These are phyloP conservation scores for Momotus momota DNA, from an alignment of 2,797 vertebrate species.

Conservation along the genomic window DNA sequence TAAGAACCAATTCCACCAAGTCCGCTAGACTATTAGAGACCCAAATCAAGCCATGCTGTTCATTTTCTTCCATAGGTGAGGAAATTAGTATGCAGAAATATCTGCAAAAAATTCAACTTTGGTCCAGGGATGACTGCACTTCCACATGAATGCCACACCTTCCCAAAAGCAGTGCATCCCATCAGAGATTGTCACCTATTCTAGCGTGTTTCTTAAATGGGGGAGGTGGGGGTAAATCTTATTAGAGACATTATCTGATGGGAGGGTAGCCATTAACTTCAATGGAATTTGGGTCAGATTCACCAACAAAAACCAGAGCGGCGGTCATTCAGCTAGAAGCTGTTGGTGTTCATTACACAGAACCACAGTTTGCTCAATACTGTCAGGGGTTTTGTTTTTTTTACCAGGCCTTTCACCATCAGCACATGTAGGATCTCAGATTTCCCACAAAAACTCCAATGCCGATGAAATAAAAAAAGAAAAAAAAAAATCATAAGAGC, in stretches of 20 bases:
- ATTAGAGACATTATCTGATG: background rate
- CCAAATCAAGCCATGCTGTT: background rate
- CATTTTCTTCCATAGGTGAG: background rate
- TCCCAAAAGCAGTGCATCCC: background rate
- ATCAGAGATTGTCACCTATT: background rate
- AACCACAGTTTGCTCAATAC: background rate
- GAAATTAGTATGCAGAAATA: background rate
- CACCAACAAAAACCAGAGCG: background rate
- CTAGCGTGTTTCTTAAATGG: background rate
- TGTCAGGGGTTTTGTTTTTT: background rate
- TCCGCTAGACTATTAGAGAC: background rate
- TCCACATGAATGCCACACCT: background rate
- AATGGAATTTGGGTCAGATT: background rate
- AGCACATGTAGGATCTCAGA: background rate
- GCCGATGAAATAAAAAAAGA: background rate
- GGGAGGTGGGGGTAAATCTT: background rate
- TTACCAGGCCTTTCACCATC: background rate
- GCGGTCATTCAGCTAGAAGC: background rate
- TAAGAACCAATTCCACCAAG: background rate
- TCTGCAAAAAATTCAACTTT: background rate
- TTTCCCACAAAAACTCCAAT: background rate
- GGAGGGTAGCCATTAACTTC: background rate
- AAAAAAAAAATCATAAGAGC: background rate
- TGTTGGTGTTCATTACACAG: fast-evolving
- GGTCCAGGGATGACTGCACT: background rate